Conservation (phyloP, 2,797 vertebrate genomes). For the Myoxocephalus aenaeus region DNA sequence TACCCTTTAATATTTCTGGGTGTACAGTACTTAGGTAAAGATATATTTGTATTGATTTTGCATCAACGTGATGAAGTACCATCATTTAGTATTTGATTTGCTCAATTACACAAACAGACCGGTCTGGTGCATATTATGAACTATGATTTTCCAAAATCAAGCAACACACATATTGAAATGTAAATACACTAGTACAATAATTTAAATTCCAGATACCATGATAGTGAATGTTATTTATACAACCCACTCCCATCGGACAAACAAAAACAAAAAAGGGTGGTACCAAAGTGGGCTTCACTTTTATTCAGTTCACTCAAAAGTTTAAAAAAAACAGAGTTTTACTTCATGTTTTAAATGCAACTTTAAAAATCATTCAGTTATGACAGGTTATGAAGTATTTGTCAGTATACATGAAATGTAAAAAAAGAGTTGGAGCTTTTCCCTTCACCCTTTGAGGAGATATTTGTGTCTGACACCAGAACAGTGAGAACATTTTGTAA, state of each 20-base stretch:
- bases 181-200: neutral
- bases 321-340: neutral
- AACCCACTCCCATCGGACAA: neutral
- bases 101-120: neutral
- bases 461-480: neutral
- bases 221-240: neutral
- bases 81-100: neutral
- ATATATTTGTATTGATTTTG: neutral
- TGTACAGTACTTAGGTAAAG: neutral
- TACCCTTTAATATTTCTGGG: neutral
- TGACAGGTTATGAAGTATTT: neutral
- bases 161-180: neutral
- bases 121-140: neutral
- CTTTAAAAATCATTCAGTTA: conserved; percentile 4
- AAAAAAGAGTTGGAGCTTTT: neutral
- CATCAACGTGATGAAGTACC: neutral
- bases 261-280: neutral
- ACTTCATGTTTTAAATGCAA: neutral
- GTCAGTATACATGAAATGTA: neutral
- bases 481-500: neutral
- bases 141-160: neutral
- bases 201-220: neutral
- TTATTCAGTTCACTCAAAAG: neutral
- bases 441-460: neutral
- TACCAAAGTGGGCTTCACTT: neutral